Evolutionary conservation across 2,113 vertebrate species (phyloP), one percentile per base, ranked within the genome.

Genomic region (Delphinus delphis): DNA sequence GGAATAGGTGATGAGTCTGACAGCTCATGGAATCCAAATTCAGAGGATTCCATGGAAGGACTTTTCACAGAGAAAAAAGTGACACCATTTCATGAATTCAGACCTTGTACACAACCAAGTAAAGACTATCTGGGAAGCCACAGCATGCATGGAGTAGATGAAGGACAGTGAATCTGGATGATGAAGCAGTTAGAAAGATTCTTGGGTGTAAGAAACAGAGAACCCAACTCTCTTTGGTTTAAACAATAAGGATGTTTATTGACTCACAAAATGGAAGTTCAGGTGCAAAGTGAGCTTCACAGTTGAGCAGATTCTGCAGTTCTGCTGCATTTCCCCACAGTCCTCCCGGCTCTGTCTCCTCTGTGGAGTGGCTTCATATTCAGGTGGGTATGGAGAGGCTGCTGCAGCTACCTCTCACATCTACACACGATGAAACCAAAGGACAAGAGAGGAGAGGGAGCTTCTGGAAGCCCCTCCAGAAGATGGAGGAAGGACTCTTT

Each of bases 301-400:
- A 31, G 63, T 17, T 85, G 58, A 28, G 3, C 73, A 21, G n/a
- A 31, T 41, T 41, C 38, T 76, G 10, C 33, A 60, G 47, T 44
- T 62, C 80, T 76, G 21, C 5, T 62, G 38, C 26, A 10, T 79
- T 89, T 67, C 26, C 33, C 21, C 38, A 26, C 20, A 58, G 8
- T 18, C 41, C 31, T 82, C 55, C 67, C 28, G 58, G 17, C 38
- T 13, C 77, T 28, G 9, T n/a, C 17, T 73, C n/a, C 23, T n/a
- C 15, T 5, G 0, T 62, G 58, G 38, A 44, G 25, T 0, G n/a
- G 5, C 38, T 36, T 81, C 67, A 15, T 53, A 15, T 18, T 60
- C 28, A 26, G 26, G 38, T 53, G 8, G 18, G 17, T 36, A 12
- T 31, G 38, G 41, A 50, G 80, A 41, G 28, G 47, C 17, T 53